phyloP scores from a whole-genome alignment of 2,888 invertebrate genomes.

The Heteropelma amictum region DNA sequence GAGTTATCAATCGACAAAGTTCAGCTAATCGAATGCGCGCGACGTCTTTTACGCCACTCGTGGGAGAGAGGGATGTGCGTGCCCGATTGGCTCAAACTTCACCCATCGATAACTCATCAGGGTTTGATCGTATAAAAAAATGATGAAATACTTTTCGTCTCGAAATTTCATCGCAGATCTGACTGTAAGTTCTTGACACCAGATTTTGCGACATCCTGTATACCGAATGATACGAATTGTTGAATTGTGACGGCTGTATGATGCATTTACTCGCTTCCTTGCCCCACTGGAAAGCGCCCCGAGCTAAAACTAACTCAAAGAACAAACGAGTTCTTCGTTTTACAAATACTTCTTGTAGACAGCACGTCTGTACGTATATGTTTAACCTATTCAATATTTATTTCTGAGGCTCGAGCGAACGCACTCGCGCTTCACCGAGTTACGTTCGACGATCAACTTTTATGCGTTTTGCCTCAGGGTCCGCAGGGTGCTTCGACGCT shows the following conservation, averaged over 20 bases:
- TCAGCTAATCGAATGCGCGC: too few species aligned
- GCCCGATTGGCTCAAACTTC: too few species aligned
- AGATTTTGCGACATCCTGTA: too few species aligned
- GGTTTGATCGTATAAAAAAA: too few species aligned
- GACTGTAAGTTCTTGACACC: too few species aligned
- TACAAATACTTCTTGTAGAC: background rate
- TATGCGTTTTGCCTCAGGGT: conserved; percentile 42
- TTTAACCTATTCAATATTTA: conserved; percentile 38
- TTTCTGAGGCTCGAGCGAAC: conserved; percentile 38
- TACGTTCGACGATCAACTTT: conserved; percentile 48
- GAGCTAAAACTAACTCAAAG: conserved; percentile 45
- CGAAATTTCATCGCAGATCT: too few species aligned
- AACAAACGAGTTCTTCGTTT: conserved; percentile 39
- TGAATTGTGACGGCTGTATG: conserved; percentile 37
- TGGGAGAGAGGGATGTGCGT: too few species aligned
- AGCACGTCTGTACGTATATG: background rate
- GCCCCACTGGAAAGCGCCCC: conserved; percentile 33
- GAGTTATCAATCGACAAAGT: too few species aligned
- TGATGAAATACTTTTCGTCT: too few species aligned
- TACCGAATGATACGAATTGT: conserved; percentile 26
- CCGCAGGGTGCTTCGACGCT: conserved; percentile 24
- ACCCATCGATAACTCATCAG: too few species aligned
- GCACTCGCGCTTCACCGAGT: conserved; percentile 42
- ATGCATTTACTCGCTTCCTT: conserved; percentile 42
- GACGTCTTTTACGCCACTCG: too few species aligned